A percentile compares a stretch with the other conserved stretches of the same genome.
Evolutionary conservation across 2,797 vertebrate genomes (phyloP).

Genomic region (Dipus sagitta): DNA sequence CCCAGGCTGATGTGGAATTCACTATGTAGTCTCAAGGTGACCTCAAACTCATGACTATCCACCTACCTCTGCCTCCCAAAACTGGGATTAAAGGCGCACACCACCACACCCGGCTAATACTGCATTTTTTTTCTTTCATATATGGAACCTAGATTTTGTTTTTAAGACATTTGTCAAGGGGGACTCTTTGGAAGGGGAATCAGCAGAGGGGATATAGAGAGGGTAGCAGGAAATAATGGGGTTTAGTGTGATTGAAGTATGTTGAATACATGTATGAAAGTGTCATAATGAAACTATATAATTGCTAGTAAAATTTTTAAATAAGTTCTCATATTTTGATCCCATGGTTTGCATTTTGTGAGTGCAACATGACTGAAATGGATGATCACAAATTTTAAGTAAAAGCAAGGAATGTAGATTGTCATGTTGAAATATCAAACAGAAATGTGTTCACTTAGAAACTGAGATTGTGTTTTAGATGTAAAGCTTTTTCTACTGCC

Average conservation of each 20-base stretch:
- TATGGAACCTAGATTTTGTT: too few relatives aligned
- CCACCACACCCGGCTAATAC: too few relatives aligned
- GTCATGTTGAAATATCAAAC: neutral
- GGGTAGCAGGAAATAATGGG: neutral
- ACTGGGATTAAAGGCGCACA: too few relatives aligned
- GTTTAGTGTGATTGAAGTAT: too few relatives aligned
- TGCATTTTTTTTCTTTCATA: too few relatives aligned
- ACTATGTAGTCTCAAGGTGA: too few relatives aligned
- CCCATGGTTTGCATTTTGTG: conserved; percentile 46
- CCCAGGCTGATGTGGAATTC: too few relatives aligned
- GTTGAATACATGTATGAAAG: too few relatives aligned
- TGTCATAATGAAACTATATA: too few relatives aligned
- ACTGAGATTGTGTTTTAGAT: neutral
- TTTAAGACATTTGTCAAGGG: neutral
- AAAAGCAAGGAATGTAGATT: conserved; percentile 19
- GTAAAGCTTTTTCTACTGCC: neutral
- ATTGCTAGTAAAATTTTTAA: neutral
- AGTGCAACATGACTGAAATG: conserved; percentile 31
- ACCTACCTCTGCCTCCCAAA: too few relatives aligned
- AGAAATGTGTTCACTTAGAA: conserved; percentile 37
- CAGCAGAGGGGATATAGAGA: neutral
- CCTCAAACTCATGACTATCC: too few relatives aligned
- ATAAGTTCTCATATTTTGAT: conserved; percentile 36
- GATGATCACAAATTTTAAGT: conserved; percentile 51
- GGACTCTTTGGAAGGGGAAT: neutral